Evolutionary conservation across 1,140 invertebrate species (phyloP), one percentile per base, ranked within the genome.

Genomic region (Caenorhabditis remanei): DNA sequence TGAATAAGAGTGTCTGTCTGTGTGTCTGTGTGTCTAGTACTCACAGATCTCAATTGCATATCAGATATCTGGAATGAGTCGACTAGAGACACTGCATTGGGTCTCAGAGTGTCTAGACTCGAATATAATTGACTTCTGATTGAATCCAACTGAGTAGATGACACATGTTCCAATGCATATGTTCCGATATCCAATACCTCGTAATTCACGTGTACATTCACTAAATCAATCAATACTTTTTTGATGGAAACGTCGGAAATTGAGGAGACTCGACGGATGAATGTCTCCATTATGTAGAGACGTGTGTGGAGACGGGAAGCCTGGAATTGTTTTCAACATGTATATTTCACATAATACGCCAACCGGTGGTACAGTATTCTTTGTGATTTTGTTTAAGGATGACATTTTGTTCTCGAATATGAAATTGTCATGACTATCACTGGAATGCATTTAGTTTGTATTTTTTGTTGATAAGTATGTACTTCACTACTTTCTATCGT

Each of bases 11-110:
- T 3, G 11, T 21, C 4, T 58, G 6, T 40, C 21, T 32, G 1
- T 13, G 61, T 4, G 8, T 6, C 5, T 9, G 32, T 32, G 32
- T 32, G 32, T 32, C 32, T 32, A 32, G 7, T 4, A 24, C 84
- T 85, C n/a, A 96, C 95, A 14, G 96, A 97, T 24, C 94, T 93
- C 14, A 98, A 93, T 58, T 96, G 94, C 89, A 95, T 94, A 93
- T 98, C 97, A 46, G 95, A 94, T 55, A 97, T 94, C 93, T 98
- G 96, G 91, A 98, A 98, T 6, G 96, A 95, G 93, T 98, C 97
- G 0, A 98, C 96, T 11, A 98, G 93, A 8, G 95, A 95, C 0
- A 98, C 95, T 19, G 96, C 96, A 94, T 98, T 96, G 6, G 96
- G 96, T 14, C 89, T 87, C 32, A 91, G n/a, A 16, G 14, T 71